Evolutionary conservation across 1,140 invertebrate genomes (phyloP).

Genomic region (Drosophila ohnishii): DNA sequence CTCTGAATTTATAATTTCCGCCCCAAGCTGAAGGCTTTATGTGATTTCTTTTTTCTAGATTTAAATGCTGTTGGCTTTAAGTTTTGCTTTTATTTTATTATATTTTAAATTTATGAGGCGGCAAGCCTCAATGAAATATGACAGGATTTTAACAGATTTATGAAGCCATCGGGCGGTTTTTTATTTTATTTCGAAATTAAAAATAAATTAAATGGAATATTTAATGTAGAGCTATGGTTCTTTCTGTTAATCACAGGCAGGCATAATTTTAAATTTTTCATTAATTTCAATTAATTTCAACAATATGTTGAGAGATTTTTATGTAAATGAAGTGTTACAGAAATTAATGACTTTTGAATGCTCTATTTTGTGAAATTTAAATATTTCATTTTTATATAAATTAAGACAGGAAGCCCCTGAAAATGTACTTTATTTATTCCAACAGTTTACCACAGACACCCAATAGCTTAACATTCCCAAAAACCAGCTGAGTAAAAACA

Average conservation of each 20-base stretch:
- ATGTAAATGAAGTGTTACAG: background rate
- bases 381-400: background rate
- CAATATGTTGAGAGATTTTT: constrained; percentile 20
- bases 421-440: background rate
- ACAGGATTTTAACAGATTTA: constrained; percentile 58
- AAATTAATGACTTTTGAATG: background rate
- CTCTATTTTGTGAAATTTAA: background rate
- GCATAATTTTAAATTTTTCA: constrained; percentile 46
- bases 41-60: constrained; percentile 28
- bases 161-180: constrained; percentile 7
- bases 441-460: too few species aligned
- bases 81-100: constrained; percentile 14
- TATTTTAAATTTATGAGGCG: constrained; percentile 60
- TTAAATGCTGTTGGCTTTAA: constrained; percentile 5
- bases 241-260: constrained; percentile 35
- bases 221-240: constrained; percentile 14
- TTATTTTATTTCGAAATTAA: background rate
- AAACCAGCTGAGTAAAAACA: background rate
- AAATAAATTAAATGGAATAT: constrained; percentile 23
- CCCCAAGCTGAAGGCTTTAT: constrained; percentile 51
- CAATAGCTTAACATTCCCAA: background rate
- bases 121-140: constrained; percentile 66
- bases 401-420: background rate
- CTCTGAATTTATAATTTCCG: constrained; percentile 76
- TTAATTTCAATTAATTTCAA: constrained; percentile 61